Evolutionary conservation across 2,888 invertebrate genomes (phyloP), one percentile per base, ranked within the genome.

Genomic region (Orthonychiurus folsomi): DNA sequence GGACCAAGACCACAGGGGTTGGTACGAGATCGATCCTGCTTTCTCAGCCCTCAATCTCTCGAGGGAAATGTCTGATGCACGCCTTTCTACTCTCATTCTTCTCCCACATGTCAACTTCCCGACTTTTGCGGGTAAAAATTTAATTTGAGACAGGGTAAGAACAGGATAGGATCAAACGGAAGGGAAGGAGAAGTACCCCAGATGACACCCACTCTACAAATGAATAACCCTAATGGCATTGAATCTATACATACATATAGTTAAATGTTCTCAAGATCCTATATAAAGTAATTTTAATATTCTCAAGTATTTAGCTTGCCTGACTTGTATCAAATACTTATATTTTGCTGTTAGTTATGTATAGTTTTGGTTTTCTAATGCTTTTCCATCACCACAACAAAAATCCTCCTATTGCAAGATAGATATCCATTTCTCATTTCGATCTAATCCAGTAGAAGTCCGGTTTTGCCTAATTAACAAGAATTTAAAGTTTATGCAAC

Each of bases 111-210:
- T 28, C n/a, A 26, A 20, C 28, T 18, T 28, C 5, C 28, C 56
- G 58, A 58, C 58, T 58, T 57, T 58, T 58, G 58, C 20, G 58
- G 58, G 23, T 18, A 50, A 23, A 58, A 58, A 47, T 58, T 58
- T 58, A 58, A 58, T 50, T 52, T 52, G n/a, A 52, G 20, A 20
- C n/a, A 52, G 52, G n/a, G n/a, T 9, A 52, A 52, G 3, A 52
- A 52, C 5, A 9, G n/a, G n/a, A 20, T 9, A 21, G n/a, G 52
- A 20, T 12, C 3, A 52, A 52, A 21, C 5, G 52, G 52, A 52
- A 21, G 37, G 37, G 9, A 37, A 37, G 37, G 37, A 37, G 37
- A 37, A 37, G 37, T 37, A 37, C 15, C 37, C 18, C 48, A 15
- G 48, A 15, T 52, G 52, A 20, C 52, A 21, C 23, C n/a, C 23